These are phyloP conservation scores for Pterostichus madidus DNA, from an alignment of 2,888 invertebrate species.

Conservation along the genomic window DNA sequence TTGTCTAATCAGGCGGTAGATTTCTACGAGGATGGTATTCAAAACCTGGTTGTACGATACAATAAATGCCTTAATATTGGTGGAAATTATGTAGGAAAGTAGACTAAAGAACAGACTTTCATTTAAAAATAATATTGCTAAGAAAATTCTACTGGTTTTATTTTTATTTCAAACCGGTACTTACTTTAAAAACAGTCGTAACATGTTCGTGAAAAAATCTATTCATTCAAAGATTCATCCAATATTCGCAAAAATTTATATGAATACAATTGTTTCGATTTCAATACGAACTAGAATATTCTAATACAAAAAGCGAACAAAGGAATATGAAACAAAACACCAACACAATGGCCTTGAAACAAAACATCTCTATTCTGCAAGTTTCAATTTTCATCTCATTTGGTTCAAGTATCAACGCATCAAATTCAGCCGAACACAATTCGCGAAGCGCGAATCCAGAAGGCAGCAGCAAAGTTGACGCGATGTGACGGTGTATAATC, in stretches of 20 bases:
- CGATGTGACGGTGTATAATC: conserved; percentile 16
- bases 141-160: too few relatives aligned
- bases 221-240: too few relatives aligned
- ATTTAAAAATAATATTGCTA: too few relatives aligned
- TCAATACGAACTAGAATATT: neutral
- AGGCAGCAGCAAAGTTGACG: neutral
- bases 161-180: too few relatives aligned
- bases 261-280: neutral
- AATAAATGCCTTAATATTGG: too few relatives aligned
- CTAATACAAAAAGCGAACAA: neutral
- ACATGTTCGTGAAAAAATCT: too few relatives aligned
- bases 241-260: neutral
- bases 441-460: conserved; percentile 9
- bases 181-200: too few relatives aligned
- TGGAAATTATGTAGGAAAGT: too few relatives aligned
- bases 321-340: conserved; percentile 8
- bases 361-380: conserved; percentile 1
- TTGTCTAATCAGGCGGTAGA: too few relatives aligned
- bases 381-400: conserved; percentile 44
- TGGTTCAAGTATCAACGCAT: conserved; percentile 24
- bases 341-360: conserved; percentile 21
- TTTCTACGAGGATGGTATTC: too few relatives aligned
- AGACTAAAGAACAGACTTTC: too few relatives aligned
- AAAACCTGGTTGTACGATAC: too few relatives aligned
- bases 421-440: conserved; percentile 20